These are phyloP conservation scores for Flabesymbios commensalis DNA, from an alignment of 2,888 invertebrate genomes.

Conservation along the genomic window DNA sequence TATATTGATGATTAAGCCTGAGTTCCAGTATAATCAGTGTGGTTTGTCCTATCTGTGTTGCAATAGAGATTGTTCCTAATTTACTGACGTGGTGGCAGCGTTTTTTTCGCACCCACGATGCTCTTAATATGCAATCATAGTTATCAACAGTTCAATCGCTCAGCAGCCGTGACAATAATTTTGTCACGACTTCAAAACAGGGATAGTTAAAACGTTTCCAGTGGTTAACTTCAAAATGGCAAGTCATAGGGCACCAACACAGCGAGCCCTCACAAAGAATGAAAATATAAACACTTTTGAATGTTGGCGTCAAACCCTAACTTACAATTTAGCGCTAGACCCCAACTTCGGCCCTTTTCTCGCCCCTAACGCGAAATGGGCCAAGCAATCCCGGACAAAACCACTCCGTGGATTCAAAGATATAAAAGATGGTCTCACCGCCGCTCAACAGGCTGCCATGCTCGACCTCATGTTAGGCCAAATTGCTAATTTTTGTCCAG, in stretches of 20 bases:
- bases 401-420: neutral
- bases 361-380: neutral
- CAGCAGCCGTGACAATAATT: too few relatives aligned
- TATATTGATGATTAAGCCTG: too few relatives aligned
- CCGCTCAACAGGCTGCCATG: neutral
- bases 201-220: too few relatives aligned
- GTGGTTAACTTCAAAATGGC: neutral
- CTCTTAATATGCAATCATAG: too few relatives aligned
- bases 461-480: neutral
- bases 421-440: neutral
- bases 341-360: neutral
- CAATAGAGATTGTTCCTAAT: too few relatives aligned
- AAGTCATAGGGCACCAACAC: neutral
- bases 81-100: too few relatives aligned
- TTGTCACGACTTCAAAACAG: too few relatives aligned
- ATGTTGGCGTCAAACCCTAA: neutral
- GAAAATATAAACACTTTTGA: neutral
- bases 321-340: neutral
- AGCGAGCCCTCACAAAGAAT: neutral
- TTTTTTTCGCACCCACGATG: too few relatives aligned
- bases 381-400: neutral
- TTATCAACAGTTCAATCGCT: too few relatives aligned
- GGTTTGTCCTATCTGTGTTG: too few relatives aligned
- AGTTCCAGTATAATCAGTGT: too few relatives aligned
- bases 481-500: neutral